These are phyloP conservation scores for Psittacula derbiana DNA, from an alignment of 2,797 vertebrate species.

Conservation along the genomic window DNA sequence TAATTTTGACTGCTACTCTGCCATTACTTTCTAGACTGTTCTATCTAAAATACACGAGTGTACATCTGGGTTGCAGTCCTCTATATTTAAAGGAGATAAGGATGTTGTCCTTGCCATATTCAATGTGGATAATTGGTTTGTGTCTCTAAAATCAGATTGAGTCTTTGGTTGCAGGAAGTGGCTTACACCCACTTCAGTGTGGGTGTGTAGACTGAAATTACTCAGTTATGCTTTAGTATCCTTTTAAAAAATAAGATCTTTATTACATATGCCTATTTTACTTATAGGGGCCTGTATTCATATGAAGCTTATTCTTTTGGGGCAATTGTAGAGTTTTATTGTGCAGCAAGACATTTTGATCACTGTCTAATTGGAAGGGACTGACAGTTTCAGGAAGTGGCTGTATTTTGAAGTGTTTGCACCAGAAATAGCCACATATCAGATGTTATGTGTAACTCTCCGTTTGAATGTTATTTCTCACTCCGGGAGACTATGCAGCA, in stretches of 20 bases:
- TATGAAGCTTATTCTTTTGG: neutral
- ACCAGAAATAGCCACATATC: neutral
- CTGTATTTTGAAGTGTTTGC: neutral
- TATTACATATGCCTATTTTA: neutral
- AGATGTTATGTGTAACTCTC: neutral
- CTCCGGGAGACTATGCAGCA: neutral
- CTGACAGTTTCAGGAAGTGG: neutral
- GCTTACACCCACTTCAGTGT: neutral
- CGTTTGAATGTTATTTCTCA: accelerated
- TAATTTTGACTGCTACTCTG: constrained; percentile 27
- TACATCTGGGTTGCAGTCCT: neutral
- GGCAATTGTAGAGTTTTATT: neutral
- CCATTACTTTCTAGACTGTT: neutral
- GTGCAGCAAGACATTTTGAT: neutral
- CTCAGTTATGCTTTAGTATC: neutral
- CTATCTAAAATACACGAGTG: neutral
- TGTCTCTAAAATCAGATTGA: neutral
- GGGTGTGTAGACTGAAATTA: neutral
- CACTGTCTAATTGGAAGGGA: neutral
- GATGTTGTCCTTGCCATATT: neutral
- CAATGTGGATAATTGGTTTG: neutral
- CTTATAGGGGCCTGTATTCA: neutral
- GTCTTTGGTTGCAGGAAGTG: neutral
- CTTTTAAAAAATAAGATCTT: neutral
- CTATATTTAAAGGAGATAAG: neutral